A percentile compares a stretch with the other conserved stretches of the same genome.
These are phyloP conservation scores for Porites lutea DNA, from an alignment of 64 coral and sea anemone genomes.

Conservation along the genomic window DNA sequence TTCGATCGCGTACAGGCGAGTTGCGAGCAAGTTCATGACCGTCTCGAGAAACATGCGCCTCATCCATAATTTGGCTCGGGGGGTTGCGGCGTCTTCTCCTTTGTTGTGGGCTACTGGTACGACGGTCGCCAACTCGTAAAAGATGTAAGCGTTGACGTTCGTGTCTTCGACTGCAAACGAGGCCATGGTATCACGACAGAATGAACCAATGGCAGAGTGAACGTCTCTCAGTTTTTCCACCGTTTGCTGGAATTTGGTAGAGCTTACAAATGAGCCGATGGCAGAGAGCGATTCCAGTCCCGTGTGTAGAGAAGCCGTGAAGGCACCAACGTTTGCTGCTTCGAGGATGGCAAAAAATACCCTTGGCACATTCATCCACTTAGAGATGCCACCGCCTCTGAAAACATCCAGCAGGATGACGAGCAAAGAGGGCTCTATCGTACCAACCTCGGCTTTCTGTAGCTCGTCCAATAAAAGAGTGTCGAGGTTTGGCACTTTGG, in stretches of 20 bases:
- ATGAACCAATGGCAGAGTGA: not conserved
- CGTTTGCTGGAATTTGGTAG: not conserved
- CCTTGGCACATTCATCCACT: not conserved
- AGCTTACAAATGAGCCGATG: not conserved
- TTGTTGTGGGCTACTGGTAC: not conserved
- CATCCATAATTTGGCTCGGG: not conserved
- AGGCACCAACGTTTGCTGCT: not conserved
- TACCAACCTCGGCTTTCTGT: not conserved
- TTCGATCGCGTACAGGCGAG: not conserved
- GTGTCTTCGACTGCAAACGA: not conserved
- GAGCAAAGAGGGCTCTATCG: not conserved
- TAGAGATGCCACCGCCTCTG: not conserved
- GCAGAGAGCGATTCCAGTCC: not conserved
- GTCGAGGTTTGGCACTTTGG: not conserved
- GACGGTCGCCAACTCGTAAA: not conserved
- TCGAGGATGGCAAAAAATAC: not conserved
- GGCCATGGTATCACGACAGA: not conserved
- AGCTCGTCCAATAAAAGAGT: not conserved
- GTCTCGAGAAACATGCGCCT: constrained; percentile 5
- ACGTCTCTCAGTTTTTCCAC: not conserved
- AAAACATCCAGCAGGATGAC: not conserved
- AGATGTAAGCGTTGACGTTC: not conserved
- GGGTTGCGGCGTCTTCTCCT: not conserved
- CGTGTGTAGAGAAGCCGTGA: not conserved
- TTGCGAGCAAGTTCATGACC: not conserved